Evolutionary conservation across 2,797 vertebrate genomes (phyloP), one percentile per base, ranked within the genome.

Genomic region (Anguilla anguilla): DNA sequence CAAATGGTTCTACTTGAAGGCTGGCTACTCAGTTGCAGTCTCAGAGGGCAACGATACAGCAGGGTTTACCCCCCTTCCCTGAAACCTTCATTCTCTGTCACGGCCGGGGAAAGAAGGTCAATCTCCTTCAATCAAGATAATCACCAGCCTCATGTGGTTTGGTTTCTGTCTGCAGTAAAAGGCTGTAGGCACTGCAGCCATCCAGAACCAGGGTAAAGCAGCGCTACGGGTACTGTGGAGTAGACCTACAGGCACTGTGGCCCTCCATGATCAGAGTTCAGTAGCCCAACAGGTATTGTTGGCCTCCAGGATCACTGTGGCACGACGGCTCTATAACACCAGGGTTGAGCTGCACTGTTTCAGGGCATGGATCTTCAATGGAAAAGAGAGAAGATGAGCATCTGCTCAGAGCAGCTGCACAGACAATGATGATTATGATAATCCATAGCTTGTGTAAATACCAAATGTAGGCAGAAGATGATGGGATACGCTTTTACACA

Each of bases 1-100:
- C 77, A 81, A 11, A 39, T 81, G 77, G 77, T 49, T 81, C 17
- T 81, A 81, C 77, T 81, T 81, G 77, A 81, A 81, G 77, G 77
- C 77, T 43, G 77, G 77, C 77, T 46, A 81, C 39, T 46, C 35
- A 49, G 9, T 22, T 81, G 35, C 77, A 81, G 43, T 81, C 77
- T 49, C 77, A 4, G 6, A 81, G 17, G 35, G 77, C 19, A 6
- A 49, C 17, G 15, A 39, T 49, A 35, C 7, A 15, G 77, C 43
- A 49, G 77, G 19, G 46, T 46, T 43, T 22, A 22, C 74, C 17
- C 74, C 39, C 39, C 3, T 22, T 35, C 74, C 35, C 31, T 6
- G 15, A 10, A 72, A 10, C 64, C 22, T 2, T 28, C 25, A 25
- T 25, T 35, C 28, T 43, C 77, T 25, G 1, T 81, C 35, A 49